Base-by-base conservation (phyloP, 2,797 vertebrate genomes). In the Orestias chungarensis region DNA sequence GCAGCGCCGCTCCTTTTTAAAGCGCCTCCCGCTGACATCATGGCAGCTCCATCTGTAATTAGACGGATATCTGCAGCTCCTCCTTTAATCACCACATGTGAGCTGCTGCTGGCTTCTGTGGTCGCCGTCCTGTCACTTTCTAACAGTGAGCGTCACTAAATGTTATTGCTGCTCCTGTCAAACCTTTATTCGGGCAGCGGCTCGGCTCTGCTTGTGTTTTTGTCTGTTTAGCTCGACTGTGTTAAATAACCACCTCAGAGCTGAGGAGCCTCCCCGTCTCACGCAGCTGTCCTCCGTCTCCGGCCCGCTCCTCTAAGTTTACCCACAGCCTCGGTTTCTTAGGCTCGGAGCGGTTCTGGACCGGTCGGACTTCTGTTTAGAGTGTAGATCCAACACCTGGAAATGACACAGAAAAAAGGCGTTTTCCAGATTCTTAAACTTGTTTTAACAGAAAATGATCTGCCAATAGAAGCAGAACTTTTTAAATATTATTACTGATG, bases 11-110 rank as follows among this genome's bases (percentile, higher is more conserved):
- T n/a, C n/a, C 87, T 87, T 89, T 93, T 85, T 94, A 92, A 86
- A 84, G 88, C 64, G 79, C 89, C 89, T 81, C 79, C 84, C 83
- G 86, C 70, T 94, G 93, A 94, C 94, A 94, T 94, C 94, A n/a
- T n/a, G n/a, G n/a, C n/a, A n/a, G n/a, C n/a, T n/a, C n/a, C n/a
- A n/a, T n/a, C n/a, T n/a, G n/a, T n/a, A n/a, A n/a, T n/a, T n/a
- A n/a, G n/a, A n/a, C n/a, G n/a, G n/a, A n/a, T n/a, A n/a, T n/a
- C n/a, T n/a, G n/a, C n/a, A n/a, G n/a, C 49, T 50, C n/a, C 47
- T 50, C 20, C 47, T 50, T 50, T 71, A 70, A 79, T 64, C n/a
- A n/a, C n/a, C 62, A 76, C 81, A 70, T 75, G 82, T 76, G 78
- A 57, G 64, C 57, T n/a, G 38, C 33, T 75, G 54, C 46, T 31